A percentile compares a stretch with the other conserved stretches of the same genome.
Evolutionary conservation across 2,797 vertebrate genomes (phyloP).

Genomic region (Galaxias olidus): DNA sequence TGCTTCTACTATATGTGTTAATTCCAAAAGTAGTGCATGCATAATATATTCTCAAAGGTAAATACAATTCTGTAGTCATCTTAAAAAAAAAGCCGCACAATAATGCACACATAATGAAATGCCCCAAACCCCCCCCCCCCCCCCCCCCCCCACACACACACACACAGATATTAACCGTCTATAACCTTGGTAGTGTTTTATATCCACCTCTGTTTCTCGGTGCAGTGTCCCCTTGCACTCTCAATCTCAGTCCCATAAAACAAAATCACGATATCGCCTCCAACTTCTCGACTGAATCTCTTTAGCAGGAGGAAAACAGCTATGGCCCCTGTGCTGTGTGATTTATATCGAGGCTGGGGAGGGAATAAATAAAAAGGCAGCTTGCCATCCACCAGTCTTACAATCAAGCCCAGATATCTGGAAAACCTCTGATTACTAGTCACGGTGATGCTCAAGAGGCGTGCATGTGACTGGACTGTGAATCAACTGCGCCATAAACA

Average conservation of each 20-base stretch:
- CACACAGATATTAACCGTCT: background rate
- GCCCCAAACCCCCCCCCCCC: too few relatives aligned
- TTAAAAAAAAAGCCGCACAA: too few relatives aligned
- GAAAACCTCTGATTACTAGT: conserved; percentile 65
- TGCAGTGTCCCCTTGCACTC: conserved; percentile 37
- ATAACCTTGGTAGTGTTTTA: conserved; percentile 35
- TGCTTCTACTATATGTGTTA: too few relatives aligned
- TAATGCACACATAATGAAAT: too few relatives aligned
- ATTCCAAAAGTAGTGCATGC: too few relatives aligned
- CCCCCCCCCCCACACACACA: background rate
- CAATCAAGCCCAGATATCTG: conserved; percentile 61
- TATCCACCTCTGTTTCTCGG: conserved; percentile 43
- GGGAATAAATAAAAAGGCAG: conserved; percentile 69
- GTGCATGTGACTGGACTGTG: conserved; percentile 56
- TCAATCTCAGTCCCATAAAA: conserved; percentile 62
- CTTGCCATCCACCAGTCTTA: conserved; percentile 62
- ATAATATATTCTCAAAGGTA: too few relatives aligned
- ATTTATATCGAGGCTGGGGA: conserved; percentile 67
- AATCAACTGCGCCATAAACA: conserved; percentile 36
- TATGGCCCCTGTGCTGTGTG: conserved; percentile 51
- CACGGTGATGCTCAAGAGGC: conserved; percentile 54
- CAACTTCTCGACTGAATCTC: conserved; percentile 39
- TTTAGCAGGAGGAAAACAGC: conserved; percentile 41
- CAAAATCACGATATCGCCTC: conserved; percentile 48
- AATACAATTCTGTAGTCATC: too few relatives aligned